Base-by-base conservation (phyloP, 92 coral and sea anemone genomes). In the Palythoa grandis region DNA sequence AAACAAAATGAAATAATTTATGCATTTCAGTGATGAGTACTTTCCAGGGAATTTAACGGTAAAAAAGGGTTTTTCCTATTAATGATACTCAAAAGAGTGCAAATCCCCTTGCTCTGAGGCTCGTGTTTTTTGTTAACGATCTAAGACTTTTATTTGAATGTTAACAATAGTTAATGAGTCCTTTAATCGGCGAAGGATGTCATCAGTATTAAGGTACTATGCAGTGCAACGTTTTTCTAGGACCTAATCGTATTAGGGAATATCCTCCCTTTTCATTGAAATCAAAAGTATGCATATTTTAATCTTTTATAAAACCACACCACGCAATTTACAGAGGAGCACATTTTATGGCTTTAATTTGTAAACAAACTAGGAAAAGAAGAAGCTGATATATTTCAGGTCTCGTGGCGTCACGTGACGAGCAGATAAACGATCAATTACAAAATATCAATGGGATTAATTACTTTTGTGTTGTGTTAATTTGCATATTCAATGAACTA, bases 271-370 rank as follows among this genome's bases (percentile, higher is more conserved):
- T 47, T 79, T 40, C 65, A 24, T 67, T 80, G 60, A 43, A 80
- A 47, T 37, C 74, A 66, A 80, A 75, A 65, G 14, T 65, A 80
- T 80, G 85, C 85, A 80, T 80, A 80, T 80, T 80, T 80, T 39
- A 66, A 66, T 67, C 70, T 66, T 23, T 61, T 38, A 48, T 50
- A 40, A 69, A 29, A 19, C 73, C 20, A 10, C n/a, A 47, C 40
- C 29, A 48, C 19, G 37, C 66, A 50, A 8, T 48, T 25, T 20
- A 6, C 11, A 53, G 40, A 40, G 35, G 7, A 17, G 16, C 60
- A 47, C 20, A 40, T 67, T 67, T 80, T 65, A 9, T 76, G n/a
- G 74, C 16, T 69, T 63, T 48, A 5, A n/a, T 67, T 22, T 65
- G 48, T 20, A 67, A 67, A 80, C 15, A 24, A 67, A 65, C 16